A percentile compares a stretch with the other conserved stretches of the same genome.
phyloP scores from a whole-genome alignment of 2,113 vertebrate species.

The Salminus brasiliensis region DNA sequence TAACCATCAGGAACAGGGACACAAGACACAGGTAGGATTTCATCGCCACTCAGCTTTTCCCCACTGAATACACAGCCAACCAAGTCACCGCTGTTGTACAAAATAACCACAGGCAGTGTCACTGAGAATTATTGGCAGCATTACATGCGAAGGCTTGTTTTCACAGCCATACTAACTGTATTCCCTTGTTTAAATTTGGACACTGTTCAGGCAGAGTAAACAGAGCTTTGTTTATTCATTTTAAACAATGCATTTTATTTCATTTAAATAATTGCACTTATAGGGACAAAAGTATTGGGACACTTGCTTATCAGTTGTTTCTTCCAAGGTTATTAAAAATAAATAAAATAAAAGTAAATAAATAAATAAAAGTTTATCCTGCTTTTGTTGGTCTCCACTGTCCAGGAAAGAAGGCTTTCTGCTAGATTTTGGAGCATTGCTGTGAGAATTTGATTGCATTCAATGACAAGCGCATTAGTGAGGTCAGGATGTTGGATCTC shows the following conservation, averaged over 20 bases:
- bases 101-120: neutral
- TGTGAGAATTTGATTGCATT: too few relatives aligned
- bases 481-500: too few relatives aligned
- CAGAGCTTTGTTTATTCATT: neutral
- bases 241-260: neutral
- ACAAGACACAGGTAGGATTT: slow-evolving; percentile 38
- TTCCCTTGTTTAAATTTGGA: neutral
- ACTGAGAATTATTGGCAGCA: neutral
- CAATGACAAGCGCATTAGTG: too few relatives aligned
- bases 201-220: neutral
- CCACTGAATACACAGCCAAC: neutral
- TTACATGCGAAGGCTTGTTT: neutral
- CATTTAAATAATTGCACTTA: too few relatives aligned
- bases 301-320: too few relatives aligned
- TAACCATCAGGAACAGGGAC: slow-evolving; percentile 36
- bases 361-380: too few relatives aligned
- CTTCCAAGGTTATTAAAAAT: too few relatives aligned
- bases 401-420: too few relatives aligned
- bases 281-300: too few relatives aligned
- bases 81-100: neutral
- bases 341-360: too few relatives aligned
- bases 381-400: too few relatives aligned
- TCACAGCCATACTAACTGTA: neutral
- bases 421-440: too few relatives aligned
- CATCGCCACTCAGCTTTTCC: neutral